A percentile compares a stretch with the other conserved stretches of the same genome.
Evolutionary conservation across 2,113 vertebrate genomes (phyloP).

Genomic region (Oreotrochilus melanogaster): DNA sequence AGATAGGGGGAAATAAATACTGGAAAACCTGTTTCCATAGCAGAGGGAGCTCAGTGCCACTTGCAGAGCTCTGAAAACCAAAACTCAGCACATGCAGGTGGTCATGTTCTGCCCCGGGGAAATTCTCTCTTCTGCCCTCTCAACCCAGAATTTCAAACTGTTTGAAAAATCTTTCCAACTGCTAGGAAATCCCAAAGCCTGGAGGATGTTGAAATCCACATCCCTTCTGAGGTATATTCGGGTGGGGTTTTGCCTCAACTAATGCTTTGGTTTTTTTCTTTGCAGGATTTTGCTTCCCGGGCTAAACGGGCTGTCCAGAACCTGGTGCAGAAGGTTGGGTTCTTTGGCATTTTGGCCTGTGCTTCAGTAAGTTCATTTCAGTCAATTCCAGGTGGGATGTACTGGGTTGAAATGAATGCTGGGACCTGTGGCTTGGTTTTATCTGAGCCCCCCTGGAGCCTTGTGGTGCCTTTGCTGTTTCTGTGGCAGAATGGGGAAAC

Average conservation of each 20-base stretch:
- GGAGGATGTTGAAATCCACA: neutral
- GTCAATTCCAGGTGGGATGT: neutral
- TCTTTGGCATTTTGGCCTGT: slow-evolving; percentile 94
- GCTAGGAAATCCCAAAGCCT: neutral
- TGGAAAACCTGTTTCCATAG: neutral
- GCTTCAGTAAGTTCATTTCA: slow-evolving; percentile 87
- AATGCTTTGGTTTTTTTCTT: neutral
- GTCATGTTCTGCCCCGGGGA: neutral
- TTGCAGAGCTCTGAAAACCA: neutral
- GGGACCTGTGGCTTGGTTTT: neutral
- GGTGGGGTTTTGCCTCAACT: neutral
- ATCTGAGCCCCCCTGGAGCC: neutral
- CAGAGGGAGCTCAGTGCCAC: neutral
- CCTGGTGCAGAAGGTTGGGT: slow-evolving; percentile 97
- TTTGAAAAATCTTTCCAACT: neutral
- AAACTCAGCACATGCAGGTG: neutral
- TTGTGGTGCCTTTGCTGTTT: neutral
- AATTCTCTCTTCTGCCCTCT: neutral
- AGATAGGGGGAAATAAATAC: neutral
- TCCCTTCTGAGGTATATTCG: rapidly evolving
- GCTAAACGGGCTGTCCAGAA: slow-evolving; percentile 95
- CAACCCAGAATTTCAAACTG: neutral
- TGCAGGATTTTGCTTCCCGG: slow-evolving; percentile 92
- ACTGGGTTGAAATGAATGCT: neutral
- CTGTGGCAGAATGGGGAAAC: neutral